Conservation (phyloP, 2,113 vertebrate species). For the Rhinopomastus cyanomelas region DNA sequence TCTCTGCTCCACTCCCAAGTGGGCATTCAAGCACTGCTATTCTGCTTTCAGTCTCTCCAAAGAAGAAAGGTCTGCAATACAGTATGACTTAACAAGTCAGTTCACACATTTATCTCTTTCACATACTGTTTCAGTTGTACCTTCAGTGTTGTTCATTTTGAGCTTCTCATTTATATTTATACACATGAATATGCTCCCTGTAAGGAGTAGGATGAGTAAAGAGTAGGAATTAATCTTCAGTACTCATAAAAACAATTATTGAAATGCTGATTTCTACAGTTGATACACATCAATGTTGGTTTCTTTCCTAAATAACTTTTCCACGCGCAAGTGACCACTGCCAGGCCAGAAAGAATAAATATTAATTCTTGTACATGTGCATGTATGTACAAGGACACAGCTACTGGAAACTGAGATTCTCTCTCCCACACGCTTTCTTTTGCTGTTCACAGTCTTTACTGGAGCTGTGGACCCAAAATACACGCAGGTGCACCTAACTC, state of each 20-base stretch:
- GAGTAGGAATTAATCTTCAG: not conserved
- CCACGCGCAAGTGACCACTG: not conserved
- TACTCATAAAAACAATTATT: not conserved
- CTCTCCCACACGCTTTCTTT: not conserved
- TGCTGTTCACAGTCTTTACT: not conserved
- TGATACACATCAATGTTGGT: not conserved
- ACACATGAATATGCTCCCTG: not conserved
- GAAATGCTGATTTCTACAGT: not conserved
- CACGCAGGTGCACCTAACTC: not conserved
- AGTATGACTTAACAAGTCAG: not conserved
- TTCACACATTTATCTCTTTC: not conserved
- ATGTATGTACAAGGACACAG: fast-evolving
- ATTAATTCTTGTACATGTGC: not conserved
- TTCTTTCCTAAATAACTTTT: not conserved
- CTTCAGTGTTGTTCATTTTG: not conserved
- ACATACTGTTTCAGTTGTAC: not conserved
- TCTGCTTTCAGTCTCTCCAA: not conserved
- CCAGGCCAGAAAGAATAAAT: not conserved
- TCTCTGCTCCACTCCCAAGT: not conserved
- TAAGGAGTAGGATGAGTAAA: not conserved
- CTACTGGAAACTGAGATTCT: not conserved
- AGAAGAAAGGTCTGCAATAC: not conserved
- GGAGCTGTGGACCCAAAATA: not conserved
- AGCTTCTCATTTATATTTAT: not conserved
- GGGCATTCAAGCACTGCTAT: not conserved